phyloP scores from a whole-genome alignment of 2,888 invertebrate genomes.

The Danaus chrysippus region DNA sequence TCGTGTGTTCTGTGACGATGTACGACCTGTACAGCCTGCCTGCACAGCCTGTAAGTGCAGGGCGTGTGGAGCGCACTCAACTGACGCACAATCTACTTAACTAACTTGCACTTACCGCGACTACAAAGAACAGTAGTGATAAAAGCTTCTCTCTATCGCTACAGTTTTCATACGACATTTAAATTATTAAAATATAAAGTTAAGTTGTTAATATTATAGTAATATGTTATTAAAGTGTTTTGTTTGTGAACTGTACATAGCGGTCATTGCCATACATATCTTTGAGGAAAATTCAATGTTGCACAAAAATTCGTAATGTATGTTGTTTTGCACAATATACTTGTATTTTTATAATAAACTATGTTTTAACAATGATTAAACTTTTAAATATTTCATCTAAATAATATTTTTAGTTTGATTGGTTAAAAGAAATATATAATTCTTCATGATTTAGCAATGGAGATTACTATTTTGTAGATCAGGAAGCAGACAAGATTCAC shows the following conservation, averaged over 20 bases:
- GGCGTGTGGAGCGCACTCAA: background rate
- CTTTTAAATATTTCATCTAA: too few species aligned
- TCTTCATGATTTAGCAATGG: too few species aligned
- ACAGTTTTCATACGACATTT: too few species aligned
- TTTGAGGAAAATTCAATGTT: slow-evolving; percentile 25
- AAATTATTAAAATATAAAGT: too few species aligned
- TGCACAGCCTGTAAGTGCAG: too few species aligned
- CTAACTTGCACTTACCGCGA: background rate
- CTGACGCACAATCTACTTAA: background rate
- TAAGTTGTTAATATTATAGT: background rate
- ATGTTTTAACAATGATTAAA: too few species aligned
- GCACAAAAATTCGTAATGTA: slow-evolving; percentile 6
- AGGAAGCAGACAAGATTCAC: too few species aligned
- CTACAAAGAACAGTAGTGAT: background rate
- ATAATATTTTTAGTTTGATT: too few species aligned
- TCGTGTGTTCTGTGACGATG: background rate
- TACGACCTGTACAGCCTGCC: too few species aligned
- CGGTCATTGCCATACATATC: slow-evolving; percentile 30
- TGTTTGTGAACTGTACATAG: background rate
- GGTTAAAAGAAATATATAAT: too few species aligned
- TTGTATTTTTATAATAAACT: too few species aligned
- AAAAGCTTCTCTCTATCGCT: background rate
- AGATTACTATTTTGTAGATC: too few species aligned
- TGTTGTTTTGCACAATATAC: background rate
- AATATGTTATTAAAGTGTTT: background rate